A percentile compares a stretch with the other conserved stretches of the same genome.
Evolutionary conservation across 1,140 invertebrate species (phyloP).

Genomic region (Microplitis demolitor): DNA sequence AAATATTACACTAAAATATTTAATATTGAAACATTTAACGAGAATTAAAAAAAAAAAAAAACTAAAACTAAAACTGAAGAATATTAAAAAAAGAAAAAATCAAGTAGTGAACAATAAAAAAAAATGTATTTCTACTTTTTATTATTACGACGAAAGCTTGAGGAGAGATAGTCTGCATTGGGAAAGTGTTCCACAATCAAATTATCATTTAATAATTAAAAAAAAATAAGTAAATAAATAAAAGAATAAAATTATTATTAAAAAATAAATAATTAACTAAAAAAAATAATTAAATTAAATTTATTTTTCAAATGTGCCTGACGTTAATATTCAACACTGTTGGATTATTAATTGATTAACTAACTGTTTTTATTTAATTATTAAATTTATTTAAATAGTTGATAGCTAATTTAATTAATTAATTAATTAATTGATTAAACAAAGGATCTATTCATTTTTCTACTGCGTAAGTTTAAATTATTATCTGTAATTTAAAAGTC

Average conservation of each 20-base stretch:
- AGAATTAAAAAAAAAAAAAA: slow-evolving; percentile 33
- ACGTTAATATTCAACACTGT: background rate
- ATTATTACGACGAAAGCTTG: slow-evolving; percentile 52
- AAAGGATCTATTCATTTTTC: background rate
- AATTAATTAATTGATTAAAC: background rate
- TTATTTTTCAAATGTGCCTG: slow-evolving; percentile 30
- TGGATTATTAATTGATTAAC: background rate
- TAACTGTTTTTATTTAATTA: background rate
- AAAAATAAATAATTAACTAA: background rate
- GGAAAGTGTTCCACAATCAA: slow-evolving; percentile 55
- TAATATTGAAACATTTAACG: slow-evolving; percentile 22
- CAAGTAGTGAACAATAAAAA: slow-evolving; percentile 35
- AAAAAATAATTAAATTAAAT: slow-evolving; percentile 16
- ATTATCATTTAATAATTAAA: slow-evolving; percentile 38
- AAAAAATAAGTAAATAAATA: background rate
- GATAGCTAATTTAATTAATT: background rate
- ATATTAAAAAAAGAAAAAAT: background rate
- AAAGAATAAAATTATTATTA: background rate
- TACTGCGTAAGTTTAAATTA: background rate
- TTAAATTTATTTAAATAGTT: background rate
- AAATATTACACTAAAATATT: slow-evolving; percentile 51
- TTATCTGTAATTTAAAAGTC: background rate
- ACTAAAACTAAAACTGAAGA: slow-evolving; percentile 35
- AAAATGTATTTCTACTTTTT: slow-evolving; percentile 62
- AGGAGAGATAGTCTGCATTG: slow-evolving; percentile 46